phyloP scores from a whole-genome alignment of 2,797 vertebrate species.

The Synaphobranchus kaupii region DNA sequence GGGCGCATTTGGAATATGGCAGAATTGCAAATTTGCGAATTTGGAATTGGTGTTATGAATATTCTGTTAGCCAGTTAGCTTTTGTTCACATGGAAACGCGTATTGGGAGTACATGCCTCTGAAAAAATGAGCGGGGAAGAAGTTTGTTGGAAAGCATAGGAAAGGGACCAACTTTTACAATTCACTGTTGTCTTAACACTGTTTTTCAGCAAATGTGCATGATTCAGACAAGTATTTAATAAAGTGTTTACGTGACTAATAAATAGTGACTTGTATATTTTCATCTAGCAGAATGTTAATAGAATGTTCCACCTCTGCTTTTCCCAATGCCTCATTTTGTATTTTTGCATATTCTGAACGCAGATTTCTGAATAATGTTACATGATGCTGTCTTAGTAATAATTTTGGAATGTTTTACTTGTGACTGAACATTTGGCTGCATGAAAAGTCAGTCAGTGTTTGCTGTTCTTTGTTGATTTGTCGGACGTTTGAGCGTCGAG shows the following conservation, averaged over 20 bases:
- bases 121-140: background rate
- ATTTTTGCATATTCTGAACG: background rate
- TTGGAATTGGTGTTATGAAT: too few relatives aligned
- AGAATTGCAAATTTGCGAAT: too few relatives aligned
- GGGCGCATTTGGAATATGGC: too few relatives aligned
- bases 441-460: background rate
- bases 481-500: background rate
- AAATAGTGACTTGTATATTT: background rate
- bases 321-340: background rate
- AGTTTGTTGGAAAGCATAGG: background rate
- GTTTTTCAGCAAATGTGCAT: background rate
- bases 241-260: background rate
- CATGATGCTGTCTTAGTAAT: background rate
- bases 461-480: background rate
- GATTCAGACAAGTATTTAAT: background rate
- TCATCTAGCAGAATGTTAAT: background rate
- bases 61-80: too few relatives aligned
- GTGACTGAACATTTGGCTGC: background rate
- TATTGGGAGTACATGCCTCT: background rate
- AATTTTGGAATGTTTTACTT: background rate
- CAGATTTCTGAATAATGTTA: background rate
- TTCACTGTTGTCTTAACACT: background rate
- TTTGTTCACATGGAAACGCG: too few relatives aligned
- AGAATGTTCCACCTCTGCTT: background rate
- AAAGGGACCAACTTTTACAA: background rate